Conservation (phyloP, 2,797 vertebrate genomes). For the Coendou prehensilis region DNA sequence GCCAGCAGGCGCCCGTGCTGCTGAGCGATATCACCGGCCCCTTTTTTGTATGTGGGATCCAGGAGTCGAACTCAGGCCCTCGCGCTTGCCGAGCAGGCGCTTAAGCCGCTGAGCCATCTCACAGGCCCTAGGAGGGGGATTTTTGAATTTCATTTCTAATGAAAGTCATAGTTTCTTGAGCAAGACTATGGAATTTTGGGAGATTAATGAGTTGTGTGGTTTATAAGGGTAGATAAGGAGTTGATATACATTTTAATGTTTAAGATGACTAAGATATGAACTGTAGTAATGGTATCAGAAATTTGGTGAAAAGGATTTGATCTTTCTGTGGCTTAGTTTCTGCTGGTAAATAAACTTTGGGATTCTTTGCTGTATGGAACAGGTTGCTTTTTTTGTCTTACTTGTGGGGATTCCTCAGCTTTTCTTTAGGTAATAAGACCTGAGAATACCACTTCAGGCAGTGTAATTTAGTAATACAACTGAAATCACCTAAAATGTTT, state of each 20-base stretch:
- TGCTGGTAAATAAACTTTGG: neutral
- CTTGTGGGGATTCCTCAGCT: neutral
- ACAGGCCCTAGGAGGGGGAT: neutral
- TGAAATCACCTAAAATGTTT: constrained; percentile 37
- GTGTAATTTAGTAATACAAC: neutral
- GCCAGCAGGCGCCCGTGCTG: too few relatives aligned
- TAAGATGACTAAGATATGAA: neutral
- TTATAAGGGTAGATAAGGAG: neutral
- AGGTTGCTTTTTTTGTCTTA: neutral
- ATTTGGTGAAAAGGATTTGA: neutral
- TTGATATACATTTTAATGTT: constrained; percentile 36
- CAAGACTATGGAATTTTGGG: neutral
- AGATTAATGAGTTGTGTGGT: neutral
- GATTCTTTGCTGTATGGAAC: neutral
- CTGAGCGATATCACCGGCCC: too few relatives aligned
- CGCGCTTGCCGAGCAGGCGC: too few relatives aligned
- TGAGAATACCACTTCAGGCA: neutral
- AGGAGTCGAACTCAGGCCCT: too few relatives aligned
- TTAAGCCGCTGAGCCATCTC: too few relatives aligned
- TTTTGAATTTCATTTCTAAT: constrained; percentile 37
- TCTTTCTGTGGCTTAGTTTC: constrained; percentile 29
- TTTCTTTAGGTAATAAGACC: neutral
- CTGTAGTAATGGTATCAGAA: neutral
- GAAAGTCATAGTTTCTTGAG: constrained; percentile 28
- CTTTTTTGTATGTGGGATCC: too few relatives aligned